Evolutionary conservation across 2,888 invertebrate species (phyloP), one percentile per base, ranked within the genome.

Genomic region (Phyto melanocephala): DNA sequence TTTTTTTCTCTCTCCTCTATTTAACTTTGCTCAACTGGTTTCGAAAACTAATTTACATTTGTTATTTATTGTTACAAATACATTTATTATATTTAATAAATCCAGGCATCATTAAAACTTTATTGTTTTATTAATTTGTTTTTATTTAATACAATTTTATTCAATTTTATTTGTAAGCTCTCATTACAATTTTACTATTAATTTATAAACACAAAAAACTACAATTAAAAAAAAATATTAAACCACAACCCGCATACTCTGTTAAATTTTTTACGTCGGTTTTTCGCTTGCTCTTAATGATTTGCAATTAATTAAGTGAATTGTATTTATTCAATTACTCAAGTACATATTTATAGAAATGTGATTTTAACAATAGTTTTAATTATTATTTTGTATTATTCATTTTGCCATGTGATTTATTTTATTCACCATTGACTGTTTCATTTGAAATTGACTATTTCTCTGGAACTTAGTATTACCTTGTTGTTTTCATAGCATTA

Each of bases 311-410:
- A 42, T 63, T 72, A 22, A 40, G 28, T 10, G 45, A 45, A 56
- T 50, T 52, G 40, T 33, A 40, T 40, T 33, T 47, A 13, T 40
- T 35, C 24, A 20, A 4, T 10, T 58, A 47, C 37, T 13, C 10
- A 35, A 20, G 0, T 28, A 28, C 50, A n/a, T n/a, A n/a, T n/a
- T n/a, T n/a, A n/a, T n/a, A 40, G 37, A 40, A 67, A 58, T 58
- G 7, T 8, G 11, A 17, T 28, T 68, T 76, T 58, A 20, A 22
- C 67, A 40, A 76, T 60, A 50, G 15, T 47, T 50, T 33, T 22
- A 67, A 58, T 67, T 50, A 68, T 50, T 50, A 58, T 58, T 67
- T 45, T 24, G 22, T 47, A 20, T 76, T 40, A 63, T 67, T 58
- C 11, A 37, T 58, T n/a, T 35, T 58, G 40, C 13, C 50, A 62